phyloP scores from a whole-genome alignment of 2,797 vertebrate species.

The Melanotaenia parkinsoni region DNA sequence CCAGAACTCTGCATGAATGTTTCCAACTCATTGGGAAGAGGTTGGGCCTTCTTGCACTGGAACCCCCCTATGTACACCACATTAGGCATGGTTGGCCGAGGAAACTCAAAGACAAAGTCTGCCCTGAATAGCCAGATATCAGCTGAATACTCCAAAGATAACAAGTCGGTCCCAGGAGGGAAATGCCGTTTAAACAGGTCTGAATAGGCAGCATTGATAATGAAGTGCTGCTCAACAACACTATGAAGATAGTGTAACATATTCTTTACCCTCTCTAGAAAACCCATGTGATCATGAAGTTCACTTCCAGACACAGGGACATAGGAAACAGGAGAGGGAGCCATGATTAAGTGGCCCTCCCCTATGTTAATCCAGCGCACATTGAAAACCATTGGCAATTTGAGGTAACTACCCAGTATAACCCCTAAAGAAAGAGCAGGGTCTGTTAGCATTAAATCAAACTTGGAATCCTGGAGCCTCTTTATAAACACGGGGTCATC shows the following conservation, averaged over 20 bases:
- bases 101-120: slow-evolving; percentile 82
- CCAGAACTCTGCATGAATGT: slow-evolving; percentile 77
- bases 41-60: slow-evolving; percentile 67
- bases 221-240: slow-evolving; percentile 34
- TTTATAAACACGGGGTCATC: slow-evolving; percentile 66
- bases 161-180: slow-evolving; percentile 68
- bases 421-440: slow-evolving; percentile 60
- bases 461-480: slow-evolving; percentile 59
- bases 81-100: slow-evolving; percentile 81
- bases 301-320: slow-evolving; percentile 68
- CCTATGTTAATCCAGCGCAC: slow-evolving; percentile 74
- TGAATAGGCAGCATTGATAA: slow-evolving; percentile 57
- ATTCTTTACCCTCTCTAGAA: slow-evolving; percentile 67
- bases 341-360: slow-evolving; percentile 65
- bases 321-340: slow-evolving; percentile 75
- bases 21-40: slow-evolving; percentile 71
- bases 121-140: slow-evolving; percentile 78
- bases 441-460: slow-evolving; percentile 77
- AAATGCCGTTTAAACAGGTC: slow-evolving; percentile 66
- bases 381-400: slow-evolving; percentile 75
- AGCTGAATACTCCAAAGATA: slow-evolving; percentile 62
- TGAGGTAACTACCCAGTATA: slow-evolving; percentile 68
- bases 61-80: slow-evolving; percentile 81
- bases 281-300: slow-evolving; percentile 71
- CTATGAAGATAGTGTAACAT: slow-evolving; percentile 60